Evolutionary conservation across 2,113 vertebrate species (phyloP).

Genomic region (Tenebrosternarchus preto): DNA sequence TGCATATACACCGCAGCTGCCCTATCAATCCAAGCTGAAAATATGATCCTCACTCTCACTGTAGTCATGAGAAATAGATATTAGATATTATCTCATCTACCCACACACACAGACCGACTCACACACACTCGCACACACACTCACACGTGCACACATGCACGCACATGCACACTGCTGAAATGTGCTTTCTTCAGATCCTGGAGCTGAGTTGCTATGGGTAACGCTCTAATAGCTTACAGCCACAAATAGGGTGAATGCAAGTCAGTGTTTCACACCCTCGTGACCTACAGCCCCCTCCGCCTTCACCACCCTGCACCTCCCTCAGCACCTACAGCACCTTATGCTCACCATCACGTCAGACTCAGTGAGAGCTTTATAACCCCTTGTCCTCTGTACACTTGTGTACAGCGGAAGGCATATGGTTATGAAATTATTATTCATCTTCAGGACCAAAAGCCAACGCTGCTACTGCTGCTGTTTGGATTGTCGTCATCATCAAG

Average conservation of each 20-base stretch:
- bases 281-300: too few species aligned
- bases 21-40: slow-evolving; percentile 3
- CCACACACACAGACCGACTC: slow-evolving; percentile 1
- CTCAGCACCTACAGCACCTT: too few species aligned
- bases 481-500: too few species aligned
- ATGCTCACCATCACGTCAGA: too few species aligned
- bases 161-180: neutral
- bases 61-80: neutral
- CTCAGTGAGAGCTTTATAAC: too few species aligned
- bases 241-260: slow-evolving; percentile 29
- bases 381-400: neutral
- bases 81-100: slow-evolving; percentile 1
- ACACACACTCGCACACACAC: neutral
- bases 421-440: slow-evolving; percentile 14
- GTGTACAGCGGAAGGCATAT: slow-evolving; percentile 6
- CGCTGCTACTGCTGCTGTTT: neutral
- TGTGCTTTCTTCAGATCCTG: neutral
- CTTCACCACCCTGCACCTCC: slow-evolving; percentile 21
- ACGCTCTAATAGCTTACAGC: slow-evolving; percentile 28
- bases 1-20: neutral
- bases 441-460: neutral
- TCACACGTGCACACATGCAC: neutral
- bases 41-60: neutral
- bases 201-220: slow-evolving; percentile 33
- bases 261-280: slow-evolving; percentile 5